Percentiles rank a stretch among this genome's conserved stretches.
Evolutionary conservation across 2,113 vertebrate species (phyloP).

Genomic region (rabbit (Oryctolagus cuniculus)): DNA sequence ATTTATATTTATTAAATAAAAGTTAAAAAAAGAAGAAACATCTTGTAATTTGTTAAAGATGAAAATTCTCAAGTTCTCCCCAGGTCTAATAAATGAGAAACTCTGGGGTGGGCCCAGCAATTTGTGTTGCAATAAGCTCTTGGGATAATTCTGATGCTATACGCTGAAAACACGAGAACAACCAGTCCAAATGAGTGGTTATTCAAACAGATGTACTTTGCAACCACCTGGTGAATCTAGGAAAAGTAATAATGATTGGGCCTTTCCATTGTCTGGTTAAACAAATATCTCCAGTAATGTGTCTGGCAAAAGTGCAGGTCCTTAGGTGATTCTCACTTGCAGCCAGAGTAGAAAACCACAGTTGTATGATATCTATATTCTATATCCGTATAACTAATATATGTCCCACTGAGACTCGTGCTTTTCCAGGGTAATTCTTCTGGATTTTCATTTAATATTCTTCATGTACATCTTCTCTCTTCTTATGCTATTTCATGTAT

Average conservation of each 20-base stretch:
- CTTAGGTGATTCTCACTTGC: too few species aligned
- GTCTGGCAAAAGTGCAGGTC: neutral
- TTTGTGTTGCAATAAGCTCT: neutral
- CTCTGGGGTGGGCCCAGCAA: neutral
- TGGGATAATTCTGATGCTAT: neutral
- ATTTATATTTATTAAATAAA: too few species aligned
- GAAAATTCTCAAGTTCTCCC: neutral
- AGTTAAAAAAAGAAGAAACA: neutral
- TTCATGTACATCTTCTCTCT: neutral
- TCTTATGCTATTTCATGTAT: neutral
- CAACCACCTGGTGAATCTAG: neutral
- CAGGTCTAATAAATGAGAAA: neutral
- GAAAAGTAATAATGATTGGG: neutral
- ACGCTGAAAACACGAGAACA: neutral
- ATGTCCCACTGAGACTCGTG: neutral
- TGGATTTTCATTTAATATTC: neutral
- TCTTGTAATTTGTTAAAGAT: neutral
- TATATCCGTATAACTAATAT: neutral
- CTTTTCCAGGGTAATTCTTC: neutral
- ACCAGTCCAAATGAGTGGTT: neutral
- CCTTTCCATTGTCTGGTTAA: neutral
- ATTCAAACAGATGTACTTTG: neutral
- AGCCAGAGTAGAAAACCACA: neutral
- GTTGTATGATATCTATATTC: neutral
- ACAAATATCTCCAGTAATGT: neutral